Percentiles rank a stretch among this genome's conserved stretches.
These are phyloP conservation scores for Cordilura impudica DNA, from an alignment of 2,888 invertebrate species.

Conservation along the genomic window DNA sequence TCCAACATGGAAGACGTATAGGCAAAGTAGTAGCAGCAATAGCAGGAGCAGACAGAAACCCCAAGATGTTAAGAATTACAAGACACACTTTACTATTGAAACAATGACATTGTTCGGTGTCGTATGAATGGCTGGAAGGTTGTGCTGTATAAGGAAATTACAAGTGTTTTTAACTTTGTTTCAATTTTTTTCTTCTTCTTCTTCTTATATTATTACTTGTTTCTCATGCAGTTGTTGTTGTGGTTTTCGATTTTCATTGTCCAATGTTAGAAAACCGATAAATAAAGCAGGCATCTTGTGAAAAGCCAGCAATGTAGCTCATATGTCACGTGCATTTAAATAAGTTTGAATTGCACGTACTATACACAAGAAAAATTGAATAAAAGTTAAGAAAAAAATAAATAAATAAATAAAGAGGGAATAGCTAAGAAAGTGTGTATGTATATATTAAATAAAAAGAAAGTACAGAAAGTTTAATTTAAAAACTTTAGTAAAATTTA, in stretches of 20 bases:
- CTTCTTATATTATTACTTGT: not conserved
- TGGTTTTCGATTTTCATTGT: conserved; percentile 27
- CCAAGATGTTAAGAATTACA: conserved; percentile 21
- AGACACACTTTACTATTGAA: conserved; percentile 19
- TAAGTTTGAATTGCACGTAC: conserved; percentile 37
- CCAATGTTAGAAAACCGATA: conserved; percentile 27
- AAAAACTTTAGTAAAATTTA: too few relatives aligned
- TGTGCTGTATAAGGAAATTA: not conserved
- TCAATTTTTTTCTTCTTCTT: not conserved
- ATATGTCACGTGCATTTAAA: conserved; percentile 53
- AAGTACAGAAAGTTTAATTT: not conserved
- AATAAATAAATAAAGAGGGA: not conserved
- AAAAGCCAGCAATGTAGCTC: conserved; percentile 23
- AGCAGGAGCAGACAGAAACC: not conserved
- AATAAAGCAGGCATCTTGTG: conserved; percentile 9
- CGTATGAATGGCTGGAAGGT: not conserved
- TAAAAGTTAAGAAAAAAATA: conserved; percentile 15
- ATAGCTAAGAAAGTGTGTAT: not conserved
- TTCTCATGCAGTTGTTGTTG: not conserved
- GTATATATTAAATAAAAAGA: not conserved
- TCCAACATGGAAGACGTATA: conserved; percentile 1
- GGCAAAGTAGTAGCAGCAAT: not conserved
- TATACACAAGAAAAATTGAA: conserved; percentile 30
- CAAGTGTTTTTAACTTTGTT: conserved; percentile 20
- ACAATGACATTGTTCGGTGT: conserved; percentile 10